These are phyloP conservation scores for Lordiphosa andalusiaca DNA, from an alignment of 2,888 invertebrate species.

Conservation along the genomic window DNA sequence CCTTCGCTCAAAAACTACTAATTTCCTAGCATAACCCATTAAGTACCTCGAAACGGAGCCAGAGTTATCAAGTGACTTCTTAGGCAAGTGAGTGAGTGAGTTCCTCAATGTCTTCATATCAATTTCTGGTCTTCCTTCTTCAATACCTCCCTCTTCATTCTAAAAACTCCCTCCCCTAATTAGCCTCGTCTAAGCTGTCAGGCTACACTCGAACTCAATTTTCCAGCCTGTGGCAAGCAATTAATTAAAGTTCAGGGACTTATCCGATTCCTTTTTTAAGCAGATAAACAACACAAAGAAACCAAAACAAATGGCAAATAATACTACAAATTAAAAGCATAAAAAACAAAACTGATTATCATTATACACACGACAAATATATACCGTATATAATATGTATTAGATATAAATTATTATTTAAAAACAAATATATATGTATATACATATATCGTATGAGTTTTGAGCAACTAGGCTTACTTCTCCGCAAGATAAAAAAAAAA, in stretches of 20 bases:
- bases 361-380: conserved; percentile 48
- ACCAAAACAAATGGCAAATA: conserved; percentile 2
- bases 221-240: conserved; percentile 29
- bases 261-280: conserved; percentile 38
- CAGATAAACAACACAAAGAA: conserved; percentile 15
- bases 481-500: too few relatives aligned
- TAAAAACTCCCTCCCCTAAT: not conserved
- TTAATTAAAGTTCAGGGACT: conserved; percentile 48
- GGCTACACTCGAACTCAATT: conserved; percentile 10
- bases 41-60: too few relatives aligned
- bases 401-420: conserved; percentile 62
- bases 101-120: too few relatives aligned
- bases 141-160: not conserved
- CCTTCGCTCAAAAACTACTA: too few relatives aligned
- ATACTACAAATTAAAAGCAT: conserved; percentile 1
- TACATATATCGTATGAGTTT: conserved; percentile 9
- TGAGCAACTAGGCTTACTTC: too few relatives aligned
- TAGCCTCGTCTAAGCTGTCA: conserved; percentile 17
- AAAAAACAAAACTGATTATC: conserved; percentile 50
- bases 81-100: too few relatives aligned
- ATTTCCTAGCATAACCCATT: too few relatives aligned
- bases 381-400: conserved; percentile 47
- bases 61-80: too few relatives aligned
- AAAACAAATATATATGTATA: conserved; percentile 42
- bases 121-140: too few relatives aligned